These are phyloP conservation scores for Tadarida brasiliensis DNA, from an alignment of 2,797 vertebrate genomes.

Conservation along the genomic window DNA sequence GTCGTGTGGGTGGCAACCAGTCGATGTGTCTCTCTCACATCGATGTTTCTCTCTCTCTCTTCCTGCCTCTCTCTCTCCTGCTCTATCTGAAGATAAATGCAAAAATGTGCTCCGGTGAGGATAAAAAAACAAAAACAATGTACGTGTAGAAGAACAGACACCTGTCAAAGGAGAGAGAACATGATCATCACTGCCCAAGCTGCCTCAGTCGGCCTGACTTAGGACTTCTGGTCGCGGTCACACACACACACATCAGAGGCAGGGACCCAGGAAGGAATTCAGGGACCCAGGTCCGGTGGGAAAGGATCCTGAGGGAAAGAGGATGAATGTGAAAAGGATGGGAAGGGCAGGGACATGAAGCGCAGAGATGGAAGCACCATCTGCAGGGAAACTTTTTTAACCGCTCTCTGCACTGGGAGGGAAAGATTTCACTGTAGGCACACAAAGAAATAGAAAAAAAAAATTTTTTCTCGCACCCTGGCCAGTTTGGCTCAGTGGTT, in stretches of 20 bases:
- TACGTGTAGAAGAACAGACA: too few species aligned
- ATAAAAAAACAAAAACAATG: too few species aligned
- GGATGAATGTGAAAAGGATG: neutral
- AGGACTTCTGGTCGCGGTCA: neutral
- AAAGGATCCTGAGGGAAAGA: neutral
- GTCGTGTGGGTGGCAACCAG: too few species aligned
- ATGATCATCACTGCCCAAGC: neutral
- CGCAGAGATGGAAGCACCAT: fast-evolving
- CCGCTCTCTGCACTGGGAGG: neutral
- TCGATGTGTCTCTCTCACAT: too few species aligned
- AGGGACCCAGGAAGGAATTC: neutral
- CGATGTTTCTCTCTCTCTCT: too few species aligned
- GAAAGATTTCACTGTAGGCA: neutral
- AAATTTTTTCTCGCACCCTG: too few species aligned
- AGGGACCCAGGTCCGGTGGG: neutral
- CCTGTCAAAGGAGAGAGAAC: neutral
- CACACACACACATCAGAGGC: neutral
- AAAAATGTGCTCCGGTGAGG: too few species aligned
- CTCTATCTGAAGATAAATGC: too few species aligned
- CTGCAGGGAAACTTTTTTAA: neutral
- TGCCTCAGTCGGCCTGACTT: neutral
- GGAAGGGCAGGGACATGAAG: neutral
- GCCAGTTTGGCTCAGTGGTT: too few species aligned
- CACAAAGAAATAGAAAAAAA: neutral
- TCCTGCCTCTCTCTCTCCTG: too few species aligned